Base-by-base conservation (phyloP, 1,140 invertebrate species). In the Drosophila repletoides region DNA sequence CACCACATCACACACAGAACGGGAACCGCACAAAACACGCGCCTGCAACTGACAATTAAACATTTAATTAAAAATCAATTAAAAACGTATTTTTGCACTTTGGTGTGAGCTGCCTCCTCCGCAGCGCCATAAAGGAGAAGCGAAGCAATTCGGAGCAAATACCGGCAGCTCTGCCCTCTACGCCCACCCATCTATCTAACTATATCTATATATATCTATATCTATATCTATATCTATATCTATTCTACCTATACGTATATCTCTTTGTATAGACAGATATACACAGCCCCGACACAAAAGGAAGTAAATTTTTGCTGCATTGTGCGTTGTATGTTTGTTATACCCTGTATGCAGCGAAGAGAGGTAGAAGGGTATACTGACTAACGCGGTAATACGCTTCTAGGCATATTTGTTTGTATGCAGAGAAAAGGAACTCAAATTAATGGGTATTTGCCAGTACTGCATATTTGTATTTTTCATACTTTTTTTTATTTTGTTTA, bases 51-150 rank as follows among this genome's bases (percentile, higher is more conserved):
- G 77, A 74, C 77, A 83, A 83, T 83, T 76, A 70, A 83, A 83
- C 79, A 83, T 83, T 83, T 83, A 83, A 83, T 83, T 83, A 83
- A 83, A 83, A 83, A 83, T 83, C 77, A 83, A 83, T 83, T 83
- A 83, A 83, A 83, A 83, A 60, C 69, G 77, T 75, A 75, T 80
- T 77, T 77, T 79, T 77, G 64, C 75, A 77, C 64, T 77, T 77
- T 64, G 64, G 52, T 66, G 48, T 28, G 49, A 40, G 21, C 9
- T n/a, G n/a, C n/a, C n/a, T n/a, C n/a, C n/a, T n/a, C n/a, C n/a
- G n/a, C n/a, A 26, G n/a, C 12, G 14, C n/a, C 19, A 9, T 21
- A 38, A 15, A 22, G 19, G 31, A 36, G 4, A 24, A 5, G 5
- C 4, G 15, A 15, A 46, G 17, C 1, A 31, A 19, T 46, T 2